A percentile compares a stretch with the other conserved stretches of the same genome.
Conservation (phyloP, 2,113 vertebrate genomes). For the Scartelaos histophorus region DNA sequence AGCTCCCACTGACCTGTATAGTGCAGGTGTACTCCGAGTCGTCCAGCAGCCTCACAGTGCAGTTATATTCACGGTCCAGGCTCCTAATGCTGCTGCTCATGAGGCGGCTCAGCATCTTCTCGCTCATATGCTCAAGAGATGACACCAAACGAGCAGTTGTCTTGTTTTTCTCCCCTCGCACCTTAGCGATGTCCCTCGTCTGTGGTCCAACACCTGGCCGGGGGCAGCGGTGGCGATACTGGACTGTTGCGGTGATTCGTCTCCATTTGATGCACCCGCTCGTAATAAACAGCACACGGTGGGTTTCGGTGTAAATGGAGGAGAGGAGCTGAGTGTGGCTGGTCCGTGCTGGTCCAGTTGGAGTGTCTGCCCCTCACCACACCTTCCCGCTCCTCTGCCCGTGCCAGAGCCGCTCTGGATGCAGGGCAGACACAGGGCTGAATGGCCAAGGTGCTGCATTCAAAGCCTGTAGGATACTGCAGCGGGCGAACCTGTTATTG, state of each 20-base stretch:
- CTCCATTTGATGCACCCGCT: slow-evolving; percentile 49
- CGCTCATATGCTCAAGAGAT: slow-evolving; percentile 62
- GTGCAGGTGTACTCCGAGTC: slow-evolving; percentile 97
- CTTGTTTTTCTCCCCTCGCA: slow-evolving; percentile 32
- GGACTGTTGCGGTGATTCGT: background rate
- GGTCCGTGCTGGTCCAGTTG: slow-evolving; percentile 38
- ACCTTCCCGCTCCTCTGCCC: slow-evolving; percentile 29
- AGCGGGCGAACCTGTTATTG: background rate
- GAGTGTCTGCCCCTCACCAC: slow-evolving; percentile 42
- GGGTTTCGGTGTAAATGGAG: slow-evolving; percentile 22
- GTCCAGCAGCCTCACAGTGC: slow-evolving; percentile 95
- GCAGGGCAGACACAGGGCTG: slow-evolving; percentile 26
- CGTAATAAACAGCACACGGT: background rate
- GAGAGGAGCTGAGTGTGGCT: slow-evolving; percentile 8
- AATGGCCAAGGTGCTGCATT: slow-evolving; percentile 28
- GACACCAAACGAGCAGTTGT: slow-evolving; percentile 58
- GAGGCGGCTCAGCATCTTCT: slow-evolving; percentile 95
- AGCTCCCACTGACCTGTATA: slow-evolving; percentile 76
- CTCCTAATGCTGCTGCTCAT: slow-evolving; percentile 96
- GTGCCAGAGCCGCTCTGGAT: slow-evolving; percentile 46
- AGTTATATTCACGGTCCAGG: slow-evolving; percentile 93
- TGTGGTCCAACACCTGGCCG: slow-evolving; percentile 58
- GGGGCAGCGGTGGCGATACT: slow-evolving; percentile 29
- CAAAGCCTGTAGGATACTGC: slow-evolving; percentile 16
- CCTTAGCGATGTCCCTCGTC: slow-evolving; percentile 52